Evolutionary conservation across 1,140 invertebrate genomes (phyloP).

Genomic region (Drosophila pseudoobscura): DNA sequence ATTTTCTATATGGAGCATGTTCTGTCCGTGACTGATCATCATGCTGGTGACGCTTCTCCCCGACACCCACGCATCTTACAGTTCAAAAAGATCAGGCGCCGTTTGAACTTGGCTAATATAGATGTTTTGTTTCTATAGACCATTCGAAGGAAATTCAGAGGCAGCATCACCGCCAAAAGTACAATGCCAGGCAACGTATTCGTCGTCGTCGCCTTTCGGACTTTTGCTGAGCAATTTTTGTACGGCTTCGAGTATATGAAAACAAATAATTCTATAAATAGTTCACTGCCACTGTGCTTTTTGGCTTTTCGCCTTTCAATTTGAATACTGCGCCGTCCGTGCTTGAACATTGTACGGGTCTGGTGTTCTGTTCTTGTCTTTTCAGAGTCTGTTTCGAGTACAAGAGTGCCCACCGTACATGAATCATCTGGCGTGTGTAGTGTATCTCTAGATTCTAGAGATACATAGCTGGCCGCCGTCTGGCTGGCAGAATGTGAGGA

Average conservation of each 20-base stretch:
- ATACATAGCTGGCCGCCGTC: slow-evolving; percentile 16
- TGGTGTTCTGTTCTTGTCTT: slow-evolving; percentile 41
- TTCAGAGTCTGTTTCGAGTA: slow-evolving; percentile 42
- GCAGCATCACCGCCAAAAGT: slow-evolving; percentile 1
- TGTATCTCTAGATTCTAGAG: slow-evolving; percentile 4
- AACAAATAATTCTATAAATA: slow-evolving; percentile 81
- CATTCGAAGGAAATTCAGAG: slow-evolving; percentile 32
- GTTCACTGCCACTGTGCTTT: slow-evolving; percentile 79
- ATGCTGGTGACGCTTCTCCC: slow-evolving; percentile 25
- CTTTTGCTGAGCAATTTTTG: slow-evolving; percentile 55
- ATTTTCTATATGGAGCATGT: slow-evolving; percentile 53
- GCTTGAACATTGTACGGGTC: slow-evolving; percentile 2
- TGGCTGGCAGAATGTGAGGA: neutral
- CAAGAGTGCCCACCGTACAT: slow-evolving; percentile 59
- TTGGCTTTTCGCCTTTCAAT: slow-evolving; percentile 63
- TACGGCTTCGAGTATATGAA: slow-evolving; percentile 50
- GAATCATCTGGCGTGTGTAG: slow-evolving; percentile 55
- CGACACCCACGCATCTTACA: slow-evolving; percentile 41
- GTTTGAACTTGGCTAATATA: slow-evolving; percentile 74
- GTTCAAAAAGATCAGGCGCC: slow-evolving; percentile 44
- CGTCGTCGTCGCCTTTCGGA: slow-evolving; percentile 42
- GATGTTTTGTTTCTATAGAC: slow-evolving; percentile 23
- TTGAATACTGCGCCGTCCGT: slow-evolving; percentile 54
- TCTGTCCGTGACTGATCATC: slow-evolving; percentile 3
- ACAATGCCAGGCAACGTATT: slow-evolving; percentile 4